Evolutionary conservation across 1,140 invertebrate species (phyloP).

Genomic region (Bombus superbus): DNA sequence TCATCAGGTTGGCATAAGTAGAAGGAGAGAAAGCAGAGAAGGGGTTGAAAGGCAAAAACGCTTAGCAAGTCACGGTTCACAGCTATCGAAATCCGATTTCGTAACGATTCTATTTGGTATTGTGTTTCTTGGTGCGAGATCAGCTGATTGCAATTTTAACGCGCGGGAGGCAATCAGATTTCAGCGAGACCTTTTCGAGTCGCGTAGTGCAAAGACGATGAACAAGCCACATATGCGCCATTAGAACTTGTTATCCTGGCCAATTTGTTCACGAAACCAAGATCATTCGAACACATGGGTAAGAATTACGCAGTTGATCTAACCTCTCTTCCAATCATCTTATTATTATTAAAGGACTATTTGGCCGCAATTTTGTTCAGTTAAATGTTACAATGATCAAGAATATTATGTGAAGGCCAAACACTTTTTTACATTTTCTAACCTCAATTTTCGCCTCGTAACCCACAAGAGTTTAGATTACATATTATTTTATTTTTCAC

Average conservation of each 20-base stretch:
- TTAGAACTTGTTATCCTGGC: background rate
- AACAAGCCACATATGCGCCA: background rate
- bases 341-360: background rate
- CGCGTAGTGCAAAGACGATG: too few species aligned
- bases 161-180: constrained; percentile 42
- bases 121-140: constrained; percentile 40
- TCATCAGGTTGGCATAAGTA: background rate
- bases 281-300: background rate
- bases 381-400: background rate
- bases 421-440: background rate
- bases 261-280: constrained; percentile 26
- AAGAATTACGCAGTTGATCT: background rate
- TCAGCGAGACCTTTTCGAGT: constrained; percentile 37
- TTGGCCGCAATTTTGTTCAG: background rate
- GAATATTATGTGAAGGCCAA: background rate
- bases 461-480: background rate
- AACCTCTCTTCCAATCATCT: background rate
- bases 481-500: too few species aligned
- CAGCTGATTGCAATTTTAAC: constrained; percentile 41
- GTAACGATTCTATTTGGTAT: constrained; percentile 36
- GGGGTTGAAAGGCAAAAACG: constrained; percentile 27
- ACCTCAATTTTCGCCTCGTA: too few species aligned
- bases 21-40: constrained; percentile 8
- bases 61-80: constrained; percentile 34
- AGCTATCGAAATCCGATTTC: constrained; percentile 47